These are phyloP conservation scores for Poeciliopsis retropinna DNA, from an alignment of 2,113 vertebrate species.

Conservation along the genomic window DNA sequence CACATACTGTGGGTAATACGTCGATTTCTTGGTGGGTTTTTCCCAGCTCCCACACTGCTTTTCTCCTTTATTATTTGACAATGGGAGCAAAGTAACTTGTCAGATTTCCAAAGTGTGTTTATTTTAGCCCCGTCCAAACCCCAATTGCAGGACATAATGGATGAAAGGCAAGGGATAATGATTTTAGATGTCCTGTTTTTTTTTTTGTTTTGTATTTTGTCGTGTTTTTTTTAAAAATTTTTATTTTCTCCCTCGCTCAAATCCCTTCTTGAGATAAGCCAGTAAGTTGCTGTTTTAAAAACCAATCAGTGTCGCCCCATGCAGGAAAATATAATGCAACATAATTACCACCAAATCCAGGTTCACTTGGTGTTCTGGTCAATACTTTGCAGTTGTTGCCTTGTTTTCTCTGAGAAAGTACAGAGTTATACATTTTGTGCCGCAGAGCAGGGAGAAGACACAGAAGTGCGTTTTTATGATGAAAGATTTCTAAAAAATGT, in stretches of 20 bases:
- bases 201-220: neutral
- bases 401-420: constrained; percentile 4
- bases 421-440: constrained; percentile 11
- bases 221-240: neutral
- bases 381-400: constrained; percentile 35
- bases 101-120: constrained; percentile 57
- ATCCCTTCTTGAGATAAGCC: constrained; percentile 25
- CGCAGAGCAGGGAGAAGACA: constrained; percentile 12
- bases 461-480: constrained; percentile 35
- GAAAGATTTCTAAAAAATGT: constrained; percentile 49
- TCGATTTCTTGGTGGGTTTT: constrained; percentile 63
- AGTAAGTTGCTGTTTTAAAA: constrained; percentile 30
- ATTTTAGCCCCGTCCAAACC: constrained; percentile 53
- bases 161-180: constrained; percentile 58
- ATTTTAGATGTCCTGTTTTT: constrained; percentile 58
- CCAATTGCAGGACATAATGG: constrained; percentile 60
- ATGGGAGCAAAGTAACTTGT: constrained; percentile 58
- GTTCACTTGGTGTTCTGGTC: constrained; percentile 43
- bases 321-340: constrained; percentile 24
- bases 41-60: constrained; percentile 54
- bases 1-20: constrained; percentile 67
- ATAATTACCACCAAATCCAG: constrained; percentile 48
- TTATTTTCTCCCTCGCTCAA: constrained; percentile 51
- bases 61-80: constrained; percentile 55
- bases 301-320: constrained; percentile 25